Conservation (phyloP, 2,113 vertebrate species). For the Tragelaphus scriptus region DNA sequence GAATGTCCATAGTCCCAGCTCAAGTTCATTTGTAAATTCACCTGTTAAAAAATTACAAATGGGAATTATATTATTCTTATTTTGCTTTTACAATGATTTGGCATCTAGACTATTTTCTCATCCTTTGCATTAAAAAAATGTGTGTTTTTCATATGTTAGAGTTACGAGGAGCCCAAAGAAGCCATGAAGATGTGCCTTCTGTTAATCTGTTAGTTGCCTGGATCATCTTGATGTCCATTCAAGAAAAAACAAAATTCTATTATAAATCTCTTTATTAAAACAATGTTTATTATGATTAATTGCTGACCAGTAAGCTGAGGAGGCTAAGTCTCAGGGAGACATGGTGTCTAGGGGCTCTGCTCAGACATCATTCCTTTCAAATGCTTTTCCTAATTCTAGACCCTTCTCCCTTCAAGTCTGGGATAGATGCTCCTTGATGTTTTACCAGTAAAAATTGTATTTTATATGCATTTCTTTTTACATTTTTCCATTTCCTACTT, state of each 20-base stretch:
- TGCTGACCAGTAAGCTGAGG: neutral
- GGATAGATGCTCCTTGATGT: neutral
- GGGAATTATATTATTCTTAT: neutral
- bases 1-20: neutral
- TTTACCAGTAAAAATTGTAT: neutral
- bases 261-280: neutral
- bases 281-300: neutral
- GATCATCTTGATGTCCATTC: neutral
- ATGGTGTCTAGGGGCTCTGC: neutral
- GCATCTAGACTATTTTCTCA: neutral
- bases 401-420: neutral
- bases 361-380: neutral
- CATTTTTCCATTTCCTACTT: neutral
- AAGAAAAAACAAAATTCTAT: neutral
- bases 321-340: neutral
- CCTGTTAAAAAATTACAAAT: neutral
- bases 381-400: neutral
- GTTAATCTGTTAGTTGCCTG: neutral
- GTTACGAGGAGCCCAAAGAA: neutral
- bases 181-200: neutral
- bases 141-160: neutral
- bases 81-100: neutral
- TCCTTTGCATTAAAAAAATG: neutral
- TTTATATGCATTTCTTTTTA: neutral
- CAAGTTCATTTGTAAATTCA: neutral